A percentile compares a stretch with the other conserved stretches of the same genome.
Evolutionary conservation across 53 echinoderm and acorn worm species (phyloP).

Genomic region (Astropecten irregularis): DNA sequence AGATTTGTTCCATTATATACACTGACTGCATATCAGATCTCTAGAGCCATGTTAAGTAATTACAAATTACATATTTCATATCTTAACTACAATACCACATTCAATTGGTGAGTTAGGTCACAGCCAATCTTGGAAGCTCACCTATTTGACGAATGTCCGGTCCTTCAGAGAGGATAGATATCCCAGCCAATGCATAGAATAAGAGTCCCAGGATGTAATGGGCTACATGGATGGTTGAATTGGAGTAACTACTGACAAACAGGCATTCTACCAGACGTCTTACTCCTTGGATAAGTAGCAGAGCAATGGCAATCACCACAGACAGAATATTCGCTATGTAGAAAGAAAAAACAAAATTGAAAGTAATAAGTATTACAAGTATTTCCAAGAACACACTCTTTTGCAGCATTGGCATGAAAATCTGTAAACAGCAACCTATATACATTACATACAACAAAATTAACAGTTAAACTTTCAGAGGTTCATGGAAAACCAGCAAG

Average conservation of each 20-base stretch:
- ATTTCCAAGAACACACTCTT: not conserved
- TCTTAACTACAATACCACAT: no score
- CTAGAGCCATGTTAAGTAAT: no score
- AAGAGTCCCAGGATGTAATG: conserved; percentile 80
- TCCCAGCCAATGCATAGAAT: conserved; percentile 68
- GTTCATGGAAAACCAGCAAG: no score
- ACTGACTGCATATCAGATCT: no score
- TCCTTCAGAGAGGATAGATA: conserved; percentile 73
- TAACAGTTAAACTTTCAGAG: no score
- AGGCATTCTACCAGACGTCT: conserved; percentile 79
- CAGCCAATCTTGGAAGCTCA: no score
- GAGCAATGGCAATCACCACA: conserved; percentile 57
- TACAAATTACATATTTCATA: no score
- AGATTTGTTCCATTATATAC: no score
- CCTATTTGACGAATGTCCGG: conserved; percentile 67
- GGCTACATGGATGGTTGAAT: conserved; percentile 79
- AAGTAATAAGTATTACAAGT: not conserved
- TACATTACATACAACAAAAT: no score
- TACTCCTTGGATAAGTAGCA: conserved; percentile 74
- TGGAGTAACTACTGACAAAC: conserved; percentile 81
- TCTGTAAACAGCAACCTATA: no score
- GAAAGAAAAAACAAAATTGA: conserved; percentile 25
- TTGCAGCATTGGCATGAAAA: no score
- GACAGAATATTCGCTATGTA: conserved; percentile 70
- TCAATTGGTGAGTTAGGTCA: no score